These are phyloP conservation scores for Zaprionus bogoriensis DNA, from an alignment of 2,888 invertebrate species.

Conservation along the genomic window DNA sequence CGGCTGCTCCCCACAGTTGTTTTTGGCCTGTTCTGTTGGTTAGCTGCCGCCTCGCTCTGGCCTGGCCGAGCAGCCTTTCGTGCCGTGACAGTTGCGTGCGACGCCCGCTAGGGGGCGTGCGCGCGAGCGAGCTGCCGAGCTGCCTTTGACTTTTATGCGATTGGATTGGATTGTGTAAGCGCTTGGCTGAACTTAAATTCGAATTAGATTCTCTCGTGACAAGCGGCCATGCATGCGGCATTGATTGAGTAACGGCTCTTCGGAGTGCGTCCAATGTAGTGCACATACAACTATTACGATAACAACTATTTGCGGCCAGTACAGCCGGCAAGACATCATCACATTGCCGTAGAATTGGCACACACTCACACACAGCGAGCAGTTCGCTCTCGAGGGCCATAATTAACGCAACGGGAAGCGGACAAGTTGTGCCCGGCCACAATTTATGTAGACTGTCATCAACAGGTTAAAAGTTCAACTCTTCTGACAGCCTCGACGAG, in stretches of 20 bases:
- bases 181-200: constrained; percentile 58
- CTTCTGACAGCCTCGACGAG: neutral
- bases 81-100: constrained; percentile 62
- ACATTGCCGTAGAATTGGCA: too few relatives aligned
- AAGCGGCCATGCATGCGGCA: constrained; percentile 41
- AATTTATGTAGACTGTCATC: neutral
- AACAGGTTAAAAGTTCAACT: constrained; percentile 1
- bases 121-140: neutral
- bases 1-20: constrained; percentile 41
- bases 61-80: constrained; percentile 40
- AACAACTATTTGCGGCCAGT: too few relatives aligned
- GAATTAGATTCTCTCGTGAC: constrained; percentile 66
- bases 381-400: neutral
- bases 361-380: constrained; percentile 1
- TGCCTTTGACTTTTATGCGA: constrained; percentile 35
- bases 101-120: constrained; percentile 12
- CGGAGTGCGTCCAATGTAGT: neutral
- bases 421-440: neutral
- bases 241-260: constrained; percentile 48
- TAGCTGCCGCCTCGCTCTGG: neutral
- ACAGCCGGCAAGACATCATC: neutral
- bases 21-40: too few relatives aligned
- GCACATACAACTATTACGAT: constrained; percentile 30
- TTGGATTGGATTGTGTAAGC: constrained; percentile 58
- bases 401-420: constrained; percentile 3